Evolutionary conservation across 1,140 invertebrate genomes (phyloP).

Genomic region (Drosophila mayri): DNA sequence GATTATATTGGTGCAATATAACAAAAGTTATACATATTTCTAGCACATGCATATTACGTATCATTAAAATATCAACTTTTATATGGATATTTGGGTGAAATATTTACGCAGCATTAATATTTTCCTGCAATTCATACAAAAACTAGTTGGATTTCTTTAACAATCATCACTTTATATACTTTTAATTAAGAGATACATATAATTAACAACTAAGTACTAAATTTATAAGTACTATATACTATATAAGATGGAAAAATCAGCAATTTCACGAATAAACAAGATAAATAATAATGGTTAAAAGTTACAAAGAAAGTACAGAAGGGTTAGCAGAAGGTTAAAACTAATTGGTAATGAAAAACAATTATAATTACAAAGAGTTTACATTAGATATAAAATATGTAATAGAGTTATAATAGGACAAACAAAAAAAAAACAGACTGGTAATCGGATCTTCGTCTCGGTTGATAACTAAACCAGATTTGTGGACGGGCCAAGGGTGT

Average conservation of each 20-base stretch:
- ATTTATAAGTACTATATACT: slow-evolving; percentile 5
- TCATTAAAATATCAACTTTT: background rate
- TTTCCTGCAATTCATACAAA: background rate
- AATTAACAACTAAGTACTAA: slow-evolving; percentile 48
- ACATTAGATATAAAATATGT: slow-evolving; percentile 1
- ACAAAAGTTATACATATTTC: no score
- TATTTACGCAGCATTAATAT: background rate
- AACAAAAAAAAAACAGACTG: slow-evolving; percentile 8
- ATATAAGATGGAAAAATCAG: slow-evolving; percentile 6
- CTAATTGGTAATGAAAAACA: slow-evolving; percentile 9
- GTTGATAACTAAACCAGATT: slow-evolving; percentile 43
- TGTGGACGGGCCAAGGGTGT: slow-evolving; percentile 7
- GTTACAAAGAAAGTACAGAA: background rate
- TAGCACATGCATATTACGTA: no score
- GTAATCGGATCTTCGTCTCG: background rate
- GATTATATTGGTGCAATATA: background rate
- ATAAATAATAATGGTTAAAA: slow-evolving; percentile 1
- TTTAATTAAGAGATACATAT: slow-evolving; percentile 41
- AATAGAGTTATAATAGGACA: background rate
- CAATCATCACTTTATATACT: slow-evolving; percentile 52
- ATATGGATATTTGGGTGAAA: background rate
- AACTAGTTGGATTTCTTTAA: slow-evolving; percentile 3
- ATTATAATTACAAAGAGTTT: slow-evolving; percentile 24
- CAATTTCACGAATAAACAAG: background rate
- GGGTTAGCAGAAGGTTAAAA: background rate